Evolutionary conservation across 1,140 invertebrate species (phyloP), one percentile per base, ranked within the genome.

Genomic region (Pseudoatta argentina): DNA sequence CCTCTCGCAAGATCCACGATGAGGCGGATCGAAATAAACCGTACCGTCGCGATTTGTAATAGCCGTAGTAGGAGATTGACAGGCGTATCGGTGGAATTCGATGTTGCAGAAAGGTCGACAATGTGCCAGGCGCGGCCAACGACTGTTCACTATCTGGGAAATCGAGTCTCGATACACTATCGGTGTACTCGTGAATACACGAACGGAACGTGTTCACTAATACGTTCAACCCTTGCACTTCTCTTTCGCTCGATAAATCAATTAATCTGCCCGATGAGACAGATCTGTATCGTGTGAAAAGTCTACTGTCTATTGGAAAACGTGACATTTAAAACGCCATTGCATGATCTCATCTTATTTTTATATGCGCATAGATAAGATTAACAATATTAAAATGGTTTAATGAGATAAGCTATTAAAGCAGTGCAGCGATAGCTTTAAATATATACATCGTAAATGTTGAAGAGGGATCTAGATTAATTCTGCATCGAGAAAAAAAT

Each of bases 201-300:
- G 30, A 24, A 5, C 30, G 48, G 30, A 69, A 66, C 27, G 39
- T 59, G 67, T 16, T 34, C 67, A 4, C 53, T 48, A 48, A 61
- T 75, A 16, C 27, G 48, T n/a, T 44, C 39, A 30, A n/a, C 8
- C 55, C 30, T 21, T 24, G 55, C 55, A 18, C 14, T 21, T 53
- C 18, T 48, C 55, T 73, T 21, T 55, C 51, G 64, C 14, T 76
- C 69, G 24, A 85, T 82, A 85, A 85, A 87, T 87, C 69, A 79
- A 87, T 85, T 76, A 82, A 85, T 85, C 61, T 83, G 24, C 27
- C 53, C 53, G 53, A 27, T n/a, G 81, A 85, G 61, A 69, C 72
- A 30, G n/a, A n/a, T n/a, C n/a, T 73, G 39, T 44, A 51, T 75
- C 61, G 67, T 59, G 64, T 18, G 57, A 48, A 83, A 66, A 83